Conservation (phyloP, 2,888 invertebrate species). For the Julus scandinavius region DNA sequence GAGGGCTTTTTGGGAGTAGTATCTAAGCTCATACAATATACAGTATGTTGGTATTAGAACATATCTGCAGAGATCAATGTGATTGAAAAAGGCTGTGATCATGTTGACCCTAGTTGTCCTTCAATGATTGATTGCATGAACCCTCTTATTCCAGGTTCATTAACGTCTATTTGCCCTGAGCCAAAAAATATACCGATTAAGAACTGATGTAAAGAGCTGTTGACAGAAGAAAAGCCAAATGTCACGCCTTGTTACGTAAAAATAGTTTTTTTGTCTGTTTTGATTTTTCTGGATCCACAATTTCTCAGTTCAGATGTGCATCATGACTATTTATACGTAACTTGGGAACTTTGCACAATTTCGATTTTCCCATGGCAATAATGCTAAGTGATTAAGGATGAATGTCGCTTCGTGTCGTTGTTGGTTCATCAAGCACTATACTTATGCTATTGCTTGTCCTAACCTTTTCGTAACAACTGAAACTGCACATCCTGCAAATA, state of each 20-base stretch:
- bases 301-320: background rate
- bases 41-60: background rate
- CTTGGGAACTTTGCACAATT: background rate
- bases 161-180: background rate
- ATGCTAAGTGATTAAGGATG: no score
- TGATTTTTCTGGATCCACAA: background rate
- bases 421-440: no score
- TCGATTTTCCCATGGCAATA: background rate
- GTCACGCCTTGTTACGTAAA: background rate
- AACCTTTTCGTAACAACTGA: no score
- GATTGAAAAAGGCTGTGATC: background rate
- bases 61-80: conserved; percentile 2
- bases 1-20: background rate
- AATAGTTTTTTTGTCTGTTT: background rate
- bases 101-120: background rate
- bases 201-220: background rate
- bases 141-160: background rate
- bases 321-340: no score
- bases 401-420: no score
- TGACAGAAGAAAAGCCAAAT: conserved; percentile 1
- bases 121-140: background rate
- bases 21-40: background rate
- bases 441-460: no score
- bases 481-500: background rate
- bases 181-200: background rate